phyloP scores from a whole-genome alignment of 2,888 invertebrate genomes.

The Ichneumoninae sp. region DNA sequence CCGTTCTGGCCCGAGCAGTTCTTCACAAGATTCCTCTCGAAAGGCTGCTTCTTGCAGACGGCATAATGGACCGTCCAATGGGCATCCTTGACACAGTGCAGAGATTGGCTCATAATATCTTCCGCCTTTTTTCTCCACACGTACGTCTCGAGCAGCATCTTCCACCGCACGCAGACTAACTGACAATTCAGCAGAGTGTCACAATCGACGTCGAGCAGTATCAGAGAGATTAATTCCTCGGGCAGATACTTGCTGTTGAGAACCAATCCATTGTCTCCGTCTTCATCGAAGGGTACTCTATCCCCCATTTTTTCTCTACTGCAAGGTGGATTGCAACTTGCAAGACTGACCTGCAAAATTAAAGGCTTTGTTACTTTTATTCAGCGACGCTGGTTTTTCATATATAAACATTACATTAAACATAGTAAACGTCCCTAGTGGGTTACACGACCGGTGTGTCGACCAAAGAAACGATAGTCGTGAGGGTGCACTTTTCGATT shows the following conservation, averaged over 20 bases:
- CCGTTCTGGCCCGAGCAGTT: slow-evolving; percentile 85
- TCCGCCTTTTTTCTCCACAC: slow-evolving; percentile 83
- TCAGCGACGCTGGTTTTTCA: no score
- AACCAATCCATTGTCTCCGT: slow-evolving; percentile 77
- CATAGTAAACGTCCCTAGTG: no score
- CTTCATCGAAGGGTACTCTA: not conserved
- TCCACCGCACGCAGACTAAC: slow-evolving; percentile 85
- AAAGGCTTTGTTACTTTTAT: not conserved
- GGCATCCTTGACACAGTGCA: slow-evolving; percentile 70
- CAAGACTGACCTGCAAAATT: not conserved
- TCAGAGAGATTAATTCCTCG: slow-evolving; percentile 84
- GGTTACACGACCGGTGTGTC: no score
- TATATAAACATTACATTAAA: no score
- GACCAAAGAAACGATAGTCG: no score
- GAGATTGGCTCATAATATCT: slow-evolving; percentile 67
- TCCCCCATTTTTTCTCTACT: not conserved
- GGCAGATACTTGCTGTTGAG: slow-evolving; percentile 82
- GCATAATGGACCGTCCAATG: slow-evolving; percentile 82
- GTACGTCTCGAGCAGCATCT: slow-evolving; percentile 82
- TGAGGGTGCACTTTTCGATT: no score
- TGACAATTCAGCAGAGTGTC: slow-evolving; percentile 83
- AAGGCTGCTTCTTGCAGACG: slow-evolving; percentile 82
- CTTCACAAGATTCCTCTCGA: slow-evolving; percentile 84
- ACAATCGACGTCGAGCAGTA: slow-evolving; percentile 82
- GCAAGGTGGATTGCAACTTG: no score